Evolutionary conservation across 2,888 invertebrate species (phyloP).

Genomic region (Volucella inflata): DNA sequence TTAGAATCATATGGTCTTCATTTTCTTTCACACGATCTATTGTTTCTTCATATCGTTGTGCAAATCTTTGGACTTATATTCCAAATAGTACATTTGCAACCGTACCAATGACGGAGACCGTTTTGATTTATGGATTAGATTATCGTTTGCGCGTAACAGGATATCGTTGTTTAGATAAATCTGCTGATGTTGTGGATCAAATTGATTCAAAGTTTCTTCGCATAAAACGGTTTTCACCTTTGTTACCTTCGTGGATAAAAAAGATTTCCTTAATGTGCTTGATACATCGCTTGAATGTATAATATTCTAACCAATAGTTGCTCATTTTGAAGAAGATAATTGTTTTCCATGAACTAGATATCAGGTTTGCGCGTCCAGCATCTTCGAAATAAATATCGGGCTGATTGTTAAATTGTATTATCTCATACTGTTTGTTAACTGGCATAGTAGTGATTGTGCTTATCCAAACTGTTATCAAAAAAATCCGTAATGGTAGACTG

Average conservation of each 20-base stretch:
- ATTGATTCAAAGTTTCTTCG: too few relatives aligned
- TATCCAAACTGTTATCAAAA: too few relatives aligned
- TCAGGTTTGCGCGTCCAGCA: slow-evolving; percentile 11
- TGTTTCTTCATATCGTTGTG: slow-evolving; percentile 9
- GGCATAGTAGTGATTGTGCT: too few relatives aligned
- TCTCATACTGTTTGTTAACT: too few relatives aligned
- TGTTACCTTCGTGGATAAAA: too few relatives aligned
- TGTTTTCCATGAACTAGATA: slow-evolving; percentile 25
- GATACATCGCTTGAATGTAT: too few relatives aligned
- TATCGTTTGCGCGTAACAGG: slow-evolving; percentile 17
- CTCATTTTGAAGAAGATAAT: slow-evolving; percentile 27
- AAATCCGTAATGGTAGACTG: too few relatives aligned
- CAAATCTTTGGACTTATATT: slow-evolving; percentile 22
- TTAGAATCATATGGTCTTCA: too few relatives aligned
- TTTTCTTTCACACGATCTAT: slow-evolving; percentile 5
- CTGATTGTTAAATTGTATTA: slow-evolving; percentile 17
- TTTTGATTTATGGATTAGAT: too few relatives aligned
- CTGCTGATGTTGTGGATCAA: too few relatives aligned
- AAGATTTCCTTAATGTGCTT: too few relatives aligned
- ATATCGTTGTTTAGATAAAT: slow-evolving; percentile 37
- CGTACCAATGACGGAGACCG: slow-evolving; percentile 17
- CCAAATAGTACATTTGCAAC: slow-evolving; percentile 13
- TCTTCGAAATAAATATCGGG: slow-evolving; percentile 26
- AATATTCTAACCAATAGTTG: slow-evolving; percentile 12
- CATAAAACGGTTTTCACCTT: too few relatives aligned